These are phyloP conservation scores for Andrena camellia DNA, from an alignment of 2,888 invertebrate genomes.

Conservation along the genomic window DNA sequence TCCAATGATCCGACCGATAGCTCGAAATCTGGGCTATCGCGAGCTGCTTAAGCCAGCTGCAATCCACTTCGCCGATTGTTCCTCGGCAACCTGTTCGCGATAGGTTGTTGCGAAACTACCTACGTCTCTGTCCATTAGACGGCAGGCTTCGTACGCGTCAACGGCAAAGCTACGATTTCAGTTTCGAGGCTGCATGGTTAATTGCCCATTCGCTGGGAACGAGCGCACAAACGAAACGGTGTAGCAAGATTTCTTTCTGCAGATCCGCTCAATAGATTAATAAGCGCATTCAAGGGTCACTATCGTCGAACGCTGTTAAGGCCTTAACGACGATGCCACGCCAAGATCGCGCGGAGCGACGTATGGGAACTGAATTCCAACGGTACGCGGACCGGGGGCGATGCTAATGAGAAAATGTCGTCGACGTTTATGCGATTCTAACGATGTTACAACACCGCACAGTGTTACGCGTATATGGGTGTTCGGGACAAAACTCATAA, in stretches of 20 bases:
- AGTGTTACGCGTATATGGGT: no score
- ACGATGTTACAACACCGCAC: constrained; percentile 36
- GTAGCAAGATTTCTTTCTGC: constrained; percentile 67
- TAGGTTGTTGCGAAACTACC: not conserved
- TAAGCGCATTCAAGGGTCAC: constrained; percentile 75
- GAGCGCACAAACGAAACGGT: constrained; percentile 47
- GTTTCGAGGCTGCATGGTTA: constrained; percentile 7
- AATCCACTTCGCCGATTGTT: not conserved
- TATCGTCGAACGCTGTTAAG: constrained; percentile 68
- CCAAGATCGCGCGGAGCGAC: constrained; percentile 27
- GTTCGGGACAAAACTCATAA: no score
- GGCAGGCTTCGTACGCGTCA: no score
- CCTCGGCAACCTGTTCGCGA: not conserved
- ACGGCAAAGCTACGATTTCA: not conserved
- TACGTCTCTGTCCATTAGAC: no score
- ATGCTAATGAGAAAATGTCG: constrained; percentile 44
- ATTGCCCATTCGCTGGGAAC: constrained; percentile 44
- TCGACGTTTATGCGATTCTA: constrained; percentile 41
- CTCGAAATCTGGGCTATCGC: constrained; percentile 4
- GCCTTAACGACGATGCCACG: constrained; percentile 51
- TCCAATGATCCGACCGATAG: constrained; percentile 23
- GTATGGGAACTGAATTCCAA: constrained; percentile 60
- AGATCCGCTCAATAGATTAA: constrained; percentile 77
- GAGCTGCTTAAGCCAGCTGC: not conserved
- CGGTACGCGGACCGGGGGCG: constrained; percentile 34